These are phyloP conservation scores for Pseudomyrmex cubaensis DNA, from an alignment of 1,140 invertebrate genomes.

Conservation along the genomic window DNA sequence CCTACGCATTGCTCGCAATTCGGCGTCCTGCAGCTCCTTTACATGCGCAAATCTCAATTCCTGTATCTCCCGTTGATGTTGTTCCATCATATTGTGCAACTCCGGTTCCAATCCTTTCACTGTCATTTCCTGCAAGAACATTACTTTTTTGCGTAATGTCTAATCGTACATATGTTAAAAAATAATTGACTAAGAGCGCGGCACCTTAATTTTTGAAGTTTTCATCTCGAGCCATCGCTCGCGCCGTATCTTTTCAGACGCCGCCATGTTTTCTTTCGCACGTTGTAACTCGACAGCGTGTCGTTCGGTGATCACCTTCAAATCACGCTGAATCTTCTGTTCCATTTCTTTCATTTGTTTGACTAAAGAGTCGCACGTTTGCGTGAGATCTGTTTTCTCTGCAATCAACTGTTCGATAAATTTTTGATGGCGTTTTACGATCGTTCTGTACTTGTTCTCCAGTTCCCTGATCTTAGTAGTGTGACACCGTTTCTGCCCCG, in stretches of 20 bases:
- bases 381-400: constrained; percentile 88
- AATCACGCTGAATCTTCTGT: constrained; percentile 84
- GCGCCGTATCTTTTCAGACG: constrained; percentile 88
- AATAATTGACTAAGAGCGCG: too few species aligned
- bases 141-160: not conserved
- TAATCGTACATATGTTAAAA: not conserved
- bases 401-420: constrained; percentile 89
- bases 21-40: constrained; percentile 86
- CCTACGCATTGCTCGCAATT: constrained; percentile 85
- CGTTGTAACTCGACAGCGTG: constrained; percentile 88
- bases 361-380: constrained; percentile 88
- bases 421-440: constrained; percentile 88
- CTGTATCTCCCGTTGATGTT: constrained; percentile 87
- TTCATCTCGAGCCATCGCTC: constrained; percentile 90
- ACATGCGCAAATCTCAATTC: constrained; percentile 85
- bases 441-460: constrained; percentile 88
- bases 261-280: constrained; percentile 88
- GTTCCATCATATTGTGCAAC: constrained; percentile 88
- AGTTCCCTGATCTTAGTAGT: constrained; percentile 84
- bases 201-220: constrained; percentile 90
- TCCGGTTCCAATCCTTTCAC: constrained; percentile 91
- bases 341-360: constrained; percentile 86
- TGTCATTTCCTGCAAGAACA: constrained; percentile 87
- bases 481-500: constrained; percentile 79
- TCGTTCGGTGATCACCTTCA: constrained; percentile 87